phyloP scores from a whole-genome alignment of 2,113 vertebrate species.

The Melanerpes aurifrons region DNA sequence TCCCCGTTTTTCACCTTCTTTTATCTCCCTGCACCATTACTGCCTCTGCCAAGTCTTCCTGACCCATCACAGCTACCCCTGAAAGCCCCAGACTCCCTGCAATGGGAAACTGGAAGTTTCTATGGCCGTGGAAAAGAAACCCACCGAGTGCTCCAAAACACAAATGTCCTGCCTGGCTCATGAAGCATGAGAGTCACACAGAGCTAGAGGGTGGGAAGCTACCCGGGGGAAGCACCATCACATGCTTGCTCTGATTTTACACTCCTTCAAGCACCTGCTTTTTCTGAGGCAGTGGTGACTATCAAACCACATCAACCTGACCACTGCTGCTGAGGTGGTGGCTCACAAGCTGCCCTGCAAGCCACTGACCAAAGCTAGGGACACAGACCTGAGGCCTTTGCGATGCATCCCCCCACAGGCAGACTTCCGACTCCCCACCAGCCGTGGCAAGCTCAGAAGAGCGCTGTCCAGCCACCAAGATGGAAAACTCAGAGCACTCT shows the following conservation, averaged over 20 bases:
- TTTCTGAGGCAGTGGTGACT: not conserved
- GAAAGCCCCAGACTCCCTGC: not conserved
- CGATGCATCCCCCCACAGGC: accelerated
- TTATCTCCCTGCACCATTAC: not conserved
- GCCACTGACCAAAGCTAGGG: not conserved
- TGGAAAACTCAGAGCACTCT: not conserved
- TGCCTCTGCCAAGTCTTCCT: not conserved
- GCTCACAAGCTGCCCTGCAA: not conserved
- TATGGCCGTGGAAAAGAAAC: not conserved
- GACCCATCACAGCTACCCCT: not conserved
- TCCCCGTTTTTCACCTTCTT: not conserved
- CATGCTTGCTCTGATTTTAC: not conserved
- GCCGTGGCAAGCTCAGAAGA: not conserved
- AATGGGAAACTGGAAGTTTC: not conserved
- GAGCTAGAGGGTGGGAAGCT: not conserved
- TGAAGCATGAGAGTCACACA: not conserved
- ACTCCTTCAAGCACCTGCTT: not conserved
- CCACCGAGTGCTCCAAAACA: not conserved
- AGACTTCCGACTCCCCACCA: not conserved
- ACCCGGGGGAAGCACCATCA: not conserved
- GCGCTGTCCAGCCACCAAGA: not conserved
- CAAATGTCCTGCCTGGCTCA: not conserved
- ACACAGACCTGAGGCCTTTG: not conserved
- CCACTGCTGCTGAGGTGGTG: not conserved
- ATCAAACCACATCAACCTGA: not conserved